Percentiles rank a stretch among this genome's conserved stretches.
These are phyloP conservation scores for Theristicus caerulescens DNA, from an alignment of 2,113 vertebrate genomes.

Conservation along the genomic window DNA sequence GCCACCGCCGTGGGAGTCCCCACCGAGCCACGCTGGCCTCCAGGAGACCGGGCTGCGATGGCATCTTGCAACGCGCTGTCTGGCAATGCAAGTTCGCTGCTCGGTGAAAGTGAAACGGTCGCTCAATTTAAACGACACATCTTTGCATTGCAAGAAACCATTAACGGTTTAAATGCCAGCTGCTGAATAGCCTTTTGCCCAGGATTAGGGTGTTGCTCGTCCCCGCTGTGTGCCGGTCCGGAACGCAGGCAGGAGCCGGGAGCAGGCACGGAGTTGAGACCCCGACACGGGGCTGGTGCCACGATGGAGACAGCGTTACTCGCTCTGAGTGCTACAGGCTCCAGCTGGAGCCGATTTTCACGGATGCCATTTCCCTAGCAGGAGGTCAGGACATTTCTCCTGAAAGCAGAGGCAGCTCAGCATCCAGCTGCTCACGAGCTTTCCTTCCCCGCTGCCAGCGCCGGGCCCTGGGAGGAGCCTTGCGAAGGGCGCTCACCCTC, in stretches of 20 bases:
- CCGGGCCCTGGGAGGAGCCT: rapidly evolving
- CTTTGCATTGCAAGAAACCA: background rate
- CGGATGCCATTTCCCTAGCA: background rate
- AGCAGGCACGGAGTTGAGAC: background rate
- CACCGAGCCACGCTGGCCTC: background rate
- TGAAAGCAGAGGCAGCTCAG: background rate
- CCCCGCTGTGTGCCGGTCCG: rapidly evolving
- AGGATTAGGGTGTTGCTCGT: too few species aligned
- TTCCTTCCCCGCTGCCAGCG: rapidly evolving
- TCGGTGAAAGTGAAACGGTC: too few species aligned
- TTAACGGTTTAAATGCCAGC: background rate
- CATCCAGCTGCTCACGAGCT: background rate
- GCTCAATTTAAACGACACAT: too few species aligned
- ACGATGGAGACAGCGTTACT: rapidly evolving
- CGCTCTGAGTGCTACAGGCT: background rate
- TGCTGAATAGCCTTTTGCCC: background rate
- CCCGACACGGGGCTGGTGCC: rapidly evolving
- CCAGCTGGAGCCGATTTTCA: background rate
- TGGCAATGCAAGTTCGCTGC: background rate
- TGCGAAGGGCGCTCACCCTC: background rate
- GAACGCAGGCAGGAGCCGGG: background rate
- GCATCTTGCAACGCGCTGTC: rapidly evolving
- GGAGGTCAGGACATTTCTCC: background rate
- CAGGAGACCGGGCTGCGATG: background rate
- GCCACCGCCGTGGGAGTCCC: background rate